Base-by-base conservation (phyloP, 2,797 vertebrate species). In the Melanotaenia trifasciata region DNA sequence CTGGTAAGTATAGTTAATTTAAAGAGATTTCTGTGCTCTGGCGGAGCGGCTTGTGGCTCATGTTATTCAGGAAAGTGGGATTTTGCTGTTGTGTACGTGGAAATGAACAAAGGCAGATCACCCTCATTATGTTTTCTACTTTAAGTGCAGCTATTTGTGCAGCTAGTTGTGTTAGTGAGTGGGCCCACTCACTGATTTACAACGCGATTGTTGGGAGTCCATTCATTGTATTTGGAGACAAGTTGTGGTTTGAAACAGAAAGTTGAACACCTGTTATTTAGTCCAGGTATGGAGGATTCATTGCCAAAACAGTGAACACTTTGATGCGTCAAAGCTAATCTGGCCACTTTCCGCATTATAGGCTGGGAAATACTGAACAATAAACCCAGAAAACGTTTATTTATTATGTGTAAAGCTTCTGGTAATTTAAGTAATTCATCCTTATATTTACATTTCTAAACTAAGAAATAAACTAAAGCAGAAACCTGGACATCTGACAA, bases 1-100 rank as follows among this genome's bases (percentile, higher is more conserved):
- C 58, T 76, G 83, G 87, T 90, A 71, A 84, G 87, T 79, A 40
- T 65, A 28, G 60, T 10, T 64, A 9, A 3, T 38, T 63, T 43
- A 1, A 10, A 24, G 36, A 18, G 51, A 50, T 47, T 28, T 54
- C 11, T 53, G 26, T 43, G 22, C 32, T 18, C 0, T 43, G 2
- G 28, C 30, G 33, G 43, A 24, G 0, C 77, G 45, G 64, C 51
- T 67, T 36, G 5, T n/a, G 36, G 14, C 24, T 54, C 30, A 43
- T 14, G 61, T 24, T 40, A 1, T 10, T 3, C 62, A 58, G 5
- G 16, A 51, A 69, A 63, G 67, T 40, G 69, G 5, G 20, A 33
- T 18, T 65, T 36, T 3, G 14, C 60, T 43, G 8, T 13, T 35
- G 10, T 35, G 47, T 54, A 20, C 47, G 20, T 59, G n/a, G 10